Evolutionary conservation across 1,140 invertebrate species (phyloP), one percentile per base, ranked within the genome.

Genomic region (Hyles vespertilio): DNA sequence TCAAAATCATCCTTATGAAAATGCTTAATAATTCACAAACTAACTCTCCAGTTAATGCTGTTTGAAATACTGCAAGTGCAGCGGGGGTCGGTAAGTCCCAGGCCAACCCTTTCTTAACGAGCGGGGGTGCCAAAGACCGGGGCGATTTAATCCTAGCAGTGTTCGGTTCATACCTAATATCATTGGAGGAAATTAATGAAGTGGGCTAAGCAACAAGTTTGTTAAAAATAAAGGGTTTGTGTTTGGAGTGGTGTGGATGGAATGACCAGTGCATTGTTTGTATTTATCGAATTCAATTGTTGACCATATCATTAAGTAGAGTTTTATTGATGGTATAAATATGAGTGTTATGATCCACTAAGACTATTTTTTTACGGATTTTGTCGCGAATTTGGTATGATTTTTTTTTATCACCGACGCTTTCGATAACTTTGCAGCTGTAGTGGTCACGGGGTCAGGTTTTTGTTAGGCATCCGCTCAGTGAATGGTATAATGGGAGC

Each of bases 21-120:
- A 51, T 34, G 11, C 22, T 51, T 51, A 33, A 51, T 51, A 34
- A 51, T 34, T 51, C 50, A 34, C 9, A 32, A 33, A 51, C 8
- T 34, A 51, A 51, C 32, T 34, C 50, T 51, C 34, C 34, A 9
- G 50, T 51, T 34, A 51, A 51, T 51, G 32, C 32, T 34, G 34
- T 32, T 51, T 51, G n/a, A 51, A 51, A 51, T 51, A 51, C 50
- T 34, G 34, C 50, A 51, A 51, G 50, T 51, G 50, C 50, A 51
- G 22, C 32, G 32, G 50, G 32, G 32, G 32, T 11, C 36, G 36
- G 48, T 50, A 32, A 51, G 32, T n/a, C 5, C 34, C 50, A 33
- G 50, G 6, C n/a, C 50, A 51, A 51, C 50, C 50, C 50, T 51
- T 51, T 11, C 32, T n/a, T 51, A 51, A 51, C 34, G 50, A 51